phyloP scores from a whole-genome alignment of 2,888 invertebrate species.

The Malacosoma neustria region DNA sequence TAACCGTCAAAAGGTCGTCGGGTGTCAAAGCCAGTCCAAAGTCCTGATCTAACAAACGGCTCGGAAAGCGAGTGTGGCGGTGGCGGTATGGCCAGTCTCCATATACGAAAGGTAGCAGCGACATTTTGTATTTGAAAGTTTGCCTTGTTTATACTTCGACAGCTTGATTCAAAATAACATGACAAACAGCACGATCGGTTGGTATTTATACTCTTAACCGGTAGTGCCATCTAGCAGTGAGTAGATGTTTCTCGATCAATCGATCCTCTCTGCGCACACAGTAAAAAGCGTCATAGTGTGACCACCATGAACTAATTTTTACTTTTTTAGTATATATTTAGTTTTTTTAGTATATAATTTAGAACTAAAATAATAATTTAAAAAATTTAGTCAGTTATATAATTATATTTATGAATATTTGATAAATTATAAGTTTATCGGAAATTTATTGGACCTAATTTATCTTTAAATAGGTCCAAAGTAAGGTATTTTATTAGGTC shows the following conservation, averaged over 20 bases:
- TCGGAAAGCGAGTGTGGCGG: slow-evolving; percentile 20
- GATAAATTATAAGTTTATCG: too few species aligned
- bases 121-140: slow-evolving; percentile 25
- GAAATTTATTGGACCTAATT: too few species aligned
- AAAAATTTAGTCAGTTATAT: too few species aligned
- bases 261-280: too few species aligned
- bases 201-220: slow-evolving; percentile 24
- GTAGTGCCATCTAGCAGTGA: slow-evolving; percentile 37
- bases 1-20: slow-evolving; percentile 40
- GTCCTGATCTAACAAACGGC: slow-evolving; percentile 45
- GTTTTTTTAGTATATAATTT: too few species aligned
- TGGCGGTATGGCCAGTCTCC: slow-evolving; percentile 25
- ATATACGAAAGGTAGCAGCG: slow-evolving; percentile 35
- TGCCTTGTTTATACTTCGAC: slow-evolving; percentile 12
- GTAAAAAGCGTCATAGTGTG: too few species aligned
- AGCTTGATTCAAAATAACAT: slow-evolving; percentile 22
- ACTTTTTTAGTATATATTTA: too few species aligned
- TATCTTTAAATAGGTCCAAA: too few species aligned
- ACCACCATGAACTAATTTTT: too few species aligned
- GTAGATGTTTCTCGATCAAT: slow-evolving; percentile 24
- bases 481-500: too few species aligned
- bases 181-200: slow-evolving; percentile 3
- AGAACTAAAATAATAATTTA: too few species aligned
- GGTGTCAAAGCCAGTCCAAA: slow-evolving; percentile 51
- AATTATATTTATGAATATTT: too few species aligned